phyloP scores from a whole-genome alignment of 2,113 vertebrate genomes.

The Malaclemys terrapin region DNA sequence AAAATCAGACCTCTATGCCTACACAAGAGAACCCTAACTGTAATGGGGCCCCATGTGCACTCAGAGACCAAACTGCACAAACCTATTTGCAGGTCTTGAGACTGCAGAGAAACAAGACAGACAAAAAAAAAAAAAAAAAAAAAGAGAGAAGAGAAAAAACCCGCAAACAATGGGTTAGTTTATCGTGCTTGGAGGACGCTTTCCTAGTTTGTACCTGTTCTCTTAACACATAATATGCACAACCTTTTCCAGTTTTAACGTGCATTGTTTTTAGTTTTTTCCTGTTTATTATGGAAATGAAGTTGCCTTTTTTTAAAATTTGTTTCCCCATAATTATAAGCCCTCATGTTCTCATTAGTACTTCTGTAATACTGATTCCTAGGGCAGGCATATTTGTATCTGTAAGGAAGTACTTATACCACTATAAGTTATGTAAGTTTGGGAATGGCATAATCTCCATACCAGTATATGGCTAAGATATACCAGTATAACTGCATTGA shows the following conservation, averaged over 20 bases:
- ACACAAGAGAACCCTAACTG: background rate
- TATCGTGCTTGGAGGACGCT: background rate
- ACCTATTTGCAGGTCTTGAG: background rate
- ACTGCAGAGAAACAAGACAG: background rate
- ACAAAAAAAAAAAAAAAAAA: background rate
- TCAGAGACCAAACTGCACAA: background rate
- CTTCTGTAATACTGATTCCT: background rate
- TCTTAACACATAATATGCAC: background rate
- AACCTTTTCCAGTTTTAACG: background rate
- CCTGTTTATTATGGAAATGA: background rate
- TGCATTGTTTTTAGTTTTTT: background rate
- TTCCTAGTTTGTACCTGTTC: background rate
- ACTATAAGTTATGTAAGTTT: too few relatives aligned
- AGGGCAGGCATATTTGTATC: background rate
- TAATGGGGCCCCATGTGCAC: background rate
- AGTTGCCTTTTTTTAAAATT: background rate
- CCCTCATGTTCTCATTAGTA: background rate
- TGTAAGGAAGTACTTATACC: too few relatives aligned
- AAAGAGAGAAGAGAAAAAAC: background rate
- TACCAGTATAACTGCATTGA: background rate
- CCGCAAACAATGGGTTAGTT: background rate
- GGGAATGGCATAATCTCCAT: too few relatives aligned
- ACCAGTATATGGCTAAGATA: background rate
- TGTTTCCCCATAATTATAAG: background rate
- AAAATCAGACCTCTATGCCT: constrained; percentile 9